Evolutionary conservation across 2,888 invertebrate genomes (phyloP), one percentile per base, ranked within the genome.

Genomic region (Napeogenes inachia): DNA sequence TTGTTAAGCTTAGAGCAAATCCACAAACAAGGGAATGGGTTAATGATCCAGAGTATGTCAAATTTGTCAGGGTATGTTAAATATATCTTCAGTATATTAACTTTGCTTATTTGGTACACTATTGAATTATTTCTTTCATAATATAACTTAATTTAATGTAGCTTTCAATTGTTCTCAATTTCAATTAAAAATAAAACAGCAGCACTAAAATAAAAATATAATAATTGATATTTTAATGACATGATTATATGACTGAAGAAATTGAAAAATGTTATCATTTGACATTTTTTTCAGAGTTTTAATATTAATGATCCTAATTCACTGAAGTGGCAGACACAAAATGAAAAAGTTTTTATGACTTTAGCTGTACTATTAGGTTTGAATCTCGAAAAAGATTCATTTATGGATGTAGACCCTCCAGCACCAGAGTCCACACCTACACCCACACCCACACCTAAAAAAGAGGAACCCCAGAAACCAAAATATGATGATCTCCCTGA

Each of bases 11-110:
- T 13, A 84, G 91, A 64, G 89, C 86, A 4, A 93, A 96, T 80
- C 94, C 95, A 12, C 90, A 93, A 77, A 95, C 96, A 4, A 92
- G 89, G 73, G 93, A 92, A 57, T 94, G 92, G 81, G 79, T 96
- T 58, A 92, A 94, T 64, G 96, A 97, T 82, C 95, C 95, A 0
- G 93, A 94, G 67, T 96, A 94, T 82, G 76, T 94, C 32, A 91
- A 92, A 74, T 80, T 94, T 64, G 81, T 95, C 53, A 86, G 92
- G 73, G 91, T 89, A 66, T 77, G 81, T 70, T n/a, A 42, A 21
- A 21, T 13, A 45, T 42, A 53, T 58, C 46, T 32, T 54, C 32
- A 54, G n/a, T 47, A 47, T 45, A 45, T 21, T 21, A 21, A 21
- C 21, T 21, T 21, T 21, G 21, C 21, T 21, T 21, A 21, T 32